Conservation (phyloP, 2,888 invertebrate species). For the Adelognathus sp. region DNA sequence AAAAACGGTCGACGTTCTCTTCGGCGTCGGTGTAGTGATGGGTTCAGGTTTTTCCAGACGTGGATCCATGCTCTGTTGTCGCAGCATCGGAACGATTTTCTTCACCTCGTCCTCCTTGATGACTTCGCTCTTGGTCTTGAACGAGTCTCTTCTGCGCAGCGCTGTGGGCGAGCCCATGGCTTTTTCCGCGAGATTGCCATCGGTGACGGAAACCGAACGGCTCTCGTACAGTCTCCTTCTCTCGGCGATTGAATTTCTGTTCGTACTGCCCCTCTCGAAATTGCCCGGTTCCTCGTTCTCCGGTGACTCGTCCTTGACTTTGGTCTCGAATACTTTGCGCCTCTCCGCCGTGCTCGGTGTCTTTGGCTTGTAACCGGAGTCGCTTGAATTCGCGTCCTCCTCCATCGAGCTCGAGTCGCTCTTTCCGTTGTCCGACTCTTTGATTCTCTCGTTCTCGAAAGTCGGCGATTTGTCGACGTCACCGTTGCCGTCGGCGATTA, state of each 20-base stretch:
- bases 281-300: conserved; percentile 83
- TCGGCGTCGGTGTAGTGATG: conserved; percentile 85
- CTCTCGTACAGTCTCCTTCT: conserved; percentile 89
- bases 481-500: conserved; percentile 66
- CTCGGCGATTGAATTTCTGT: conserved; percentile 90
- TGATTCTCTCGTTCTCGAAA: conserved; percentile 71
- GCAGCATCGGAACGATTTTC: conserved; percentile 80
- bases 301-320: conserved; percentile 82
- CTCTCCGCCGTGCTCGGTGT: conserved; percentile 91
- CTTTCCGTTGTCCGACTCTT: conserved; percentile 83
- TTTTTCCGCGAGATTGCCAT: conserved; percentile 85
- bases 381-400: conserved; percentile 85
- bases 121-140: conserved; percentile 85
- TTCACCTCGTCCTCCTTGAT: conserved; percentile 81
- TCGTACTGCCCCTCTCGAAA: conserved; percentile 84
- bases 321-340: conserved; percentile 87
- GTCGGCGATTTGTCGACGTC: conserved; percentile 73
- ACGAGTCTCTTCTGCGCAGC: conserved; percentile 87
- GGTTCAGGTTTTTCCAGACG: conserved; percentile 80
- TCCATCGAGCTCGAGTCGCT: conserved; percentile 85
- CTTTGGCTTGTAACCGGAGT: conserved; percentile 87
- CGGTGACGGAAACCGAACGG: conserved; percentile 86
- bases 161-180: conserved; percentile 87
- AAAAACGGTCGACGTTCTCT: conserved; percentile 93
- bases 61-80: conserved; percentile 82